These are phyloP conservation scores for Mechanitis messenoides DNA, from an alignment of 2,888 invertebrate species.

Conservation along the genomic window DNA sequence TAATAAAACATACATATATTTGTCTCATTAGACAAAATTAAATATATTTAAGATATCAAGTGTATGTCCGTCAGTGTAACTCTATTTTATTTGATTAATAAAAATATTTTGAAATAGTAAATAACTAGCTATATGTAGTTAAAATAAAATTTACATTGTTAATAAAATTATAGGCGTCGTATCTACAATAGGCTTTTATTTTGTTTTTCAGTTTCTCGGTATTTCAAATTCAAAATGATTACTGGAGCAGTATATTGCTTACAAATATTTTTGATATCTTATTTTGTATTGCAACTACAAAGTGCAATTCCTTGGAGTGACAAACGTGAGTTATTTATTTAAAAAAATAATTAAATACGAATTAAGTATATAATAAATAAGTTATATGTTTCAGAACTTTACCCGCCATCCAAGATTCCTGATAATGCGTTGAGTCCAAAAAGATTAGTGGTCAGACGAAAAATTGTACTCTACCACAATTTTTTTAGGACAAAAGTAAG, in stretches of 20 bases:
- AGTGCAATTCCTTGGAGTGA: constrained; percentile 45
- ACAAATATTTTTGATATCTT: constrained; percentile 42
- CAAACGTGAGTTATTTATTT: constrained; percentile 47
- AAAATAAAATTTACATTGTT: too few relatives aligned
- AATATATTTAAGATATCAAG: too few relatives aligned
- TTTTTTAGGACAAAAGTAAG: constrained; percentile 84
- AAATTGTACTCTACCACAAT: constrained; percentile 86
- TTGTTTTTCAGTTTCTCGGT: neutral
- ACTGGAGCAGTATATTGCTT: constrained; percentile 33
- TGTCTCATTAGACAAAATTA: too few relatives aligned
- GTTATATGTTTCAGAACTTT: constrained; percentile 50
- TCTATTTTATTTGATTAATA: too few relatives aligned
- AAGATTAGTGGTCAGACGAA: constrained; percentile 78
- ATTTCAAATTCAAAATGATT: constrained; percentile 13
- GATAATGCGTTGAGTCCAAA: constrained; percentile 73
- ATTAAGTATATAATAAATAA: constrained; percentile 8
- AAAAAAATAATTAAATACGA: too few relatives aligned
- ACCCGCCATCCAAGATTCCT: constrained; percentile 56
- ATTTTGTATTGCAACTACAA: constrained; percentile 40
- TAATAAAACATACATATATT: too few relatives aligned
- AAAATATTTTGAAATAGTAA: too few relatives aligned
- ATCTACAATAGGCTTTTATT: neutral
- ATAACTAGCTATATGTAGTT: too few relatives aligned
- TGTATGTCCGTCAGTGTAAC: too few relatives aligned
- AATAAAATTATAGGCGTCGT: too few relatives aligned